Percentiles rank a stretch among this genome's conserved stretches.
Conservation (phyloP, 2,888 invertebrate species). For the Dryococelus australis region DNA sequence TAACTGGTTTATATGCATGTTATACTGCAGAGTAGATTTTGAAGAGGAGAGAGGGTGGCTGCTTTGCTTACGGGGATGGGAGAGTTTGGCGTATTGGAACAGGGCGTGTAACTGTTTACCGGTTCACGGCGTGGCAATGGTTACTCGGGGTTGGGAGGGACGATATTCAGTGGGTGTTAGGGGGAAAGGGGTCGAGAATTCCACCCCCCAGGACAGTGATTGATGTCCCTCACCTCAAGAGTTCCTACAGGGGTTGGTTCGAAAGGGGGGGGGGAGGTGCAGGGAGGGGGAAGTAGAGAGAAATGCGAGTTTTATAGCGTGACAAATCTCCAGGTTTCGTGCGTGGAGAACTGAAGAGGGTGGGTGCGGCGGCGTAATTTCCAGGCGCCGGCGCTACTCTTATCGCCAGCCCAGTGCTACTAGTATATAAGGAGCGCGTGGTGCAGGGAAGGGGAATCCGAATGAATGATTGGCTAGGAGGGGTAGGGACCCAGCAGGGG, state of each 20-base stretch:
- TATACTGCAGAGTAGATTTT: no score
- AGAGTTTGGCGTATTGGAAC: no score
- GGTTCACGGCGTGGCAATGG: no score
- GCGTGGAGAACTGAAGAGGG: neutral
- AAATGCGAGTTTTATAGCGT: constrained; percentile 43
- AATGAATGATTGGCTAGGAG: neutral
- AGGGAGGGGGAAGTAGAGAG: constrained; percentile 13
- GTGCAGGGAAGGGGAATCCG: neutral
- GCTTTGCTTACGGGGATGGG: no score
- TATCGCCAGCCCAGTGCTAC: neutral
- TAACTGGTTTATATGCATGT: no score
- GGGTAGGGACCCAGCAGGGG: neutral
- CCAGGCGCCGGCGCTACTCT: neutral
- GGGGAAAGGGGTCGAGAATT: no score
- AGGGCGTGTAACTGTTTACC: no score
- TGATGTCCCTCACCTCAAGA: neutral
- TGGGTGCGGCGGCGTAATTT: neutral
- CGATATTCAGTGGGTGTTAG: no score
- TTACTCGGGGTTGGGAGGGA: no score
- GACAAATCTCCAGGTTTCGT: constrained; percentile 42
- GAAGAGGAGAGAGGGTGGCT: no score
- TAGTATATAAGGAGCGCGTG: neutral
- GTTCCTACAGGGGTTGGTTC: no score
- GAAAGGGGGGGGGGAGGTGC: neutral
- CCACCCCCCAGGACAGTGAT: neutral